phyloP scores from a whole-genome alignment of 1,140 invertebrate species.

The Wiebesia pumilae region DNA sequence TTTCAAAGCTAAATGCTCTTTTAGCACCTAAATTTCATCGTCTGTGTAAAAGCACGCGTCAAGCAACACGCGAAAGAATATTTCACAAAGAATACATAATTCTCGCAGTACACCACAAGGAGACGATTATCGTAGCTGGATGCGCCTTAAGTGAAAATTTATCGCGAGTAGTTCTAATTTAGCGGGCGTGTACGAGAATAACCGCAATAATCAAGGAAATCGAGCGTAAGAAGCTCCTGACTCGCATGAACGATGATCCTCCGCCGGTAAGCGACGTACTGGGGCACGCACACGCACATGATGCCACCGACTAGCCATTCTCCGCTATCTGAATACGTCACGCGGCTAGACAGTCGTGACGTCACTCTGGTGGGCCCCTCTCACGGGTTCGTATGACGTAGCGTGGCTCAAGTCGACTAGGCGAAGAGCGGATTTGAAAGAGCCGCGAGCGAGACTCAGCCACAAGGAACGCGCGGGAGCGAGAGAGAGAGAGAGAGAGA shows the following conservation, averaged over 20 bases:
- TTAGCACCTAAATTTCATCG: too few relatives aligned
- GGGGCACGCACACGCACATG: not conserved
- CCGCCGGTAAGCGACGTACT: not conserved
- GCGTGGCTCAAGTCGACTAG: not conserved
- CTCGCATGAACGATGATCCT: not conserved
- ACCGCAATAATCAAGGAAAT: not conserved
- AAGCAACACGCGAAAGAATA: too few relatives aligned
- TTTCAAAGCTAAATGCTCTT: too few relatives aligned
- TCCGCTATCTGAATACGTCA: constrained; percentile 64
- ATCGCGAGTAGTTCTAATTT: not conserved
- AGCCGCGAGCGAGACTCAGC: constrained; percentile 45
- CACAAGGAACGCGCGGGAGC: constrained; percentile 56
- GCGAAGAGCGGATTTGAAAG: too few relatives aligned
- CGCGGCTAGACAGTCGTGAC: constrained; percentile 65
- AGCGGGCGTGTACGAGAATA: not conserved
- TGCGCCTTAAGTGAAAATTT: not conserved
- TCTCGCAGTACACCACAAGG: too few relatives aligned
- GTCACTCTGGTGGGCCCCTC: constrained; percentile 58
- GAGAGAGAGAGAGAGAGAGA: constrained; percentile 58
- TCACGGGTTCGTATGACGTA: not conserved
- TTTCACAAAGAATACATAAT: too few relatives aligned
- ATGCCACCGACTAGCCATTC: constrained; percentile 1
- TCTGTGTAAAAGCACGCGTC: too few relatives aligned
- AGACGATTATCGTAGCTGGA: not conserved
- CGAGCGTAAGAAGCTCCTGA: not conserved